Conservation (phyloP, 2,888 invertebrate genomes). For the Drosophila neonasuta region DNA sequence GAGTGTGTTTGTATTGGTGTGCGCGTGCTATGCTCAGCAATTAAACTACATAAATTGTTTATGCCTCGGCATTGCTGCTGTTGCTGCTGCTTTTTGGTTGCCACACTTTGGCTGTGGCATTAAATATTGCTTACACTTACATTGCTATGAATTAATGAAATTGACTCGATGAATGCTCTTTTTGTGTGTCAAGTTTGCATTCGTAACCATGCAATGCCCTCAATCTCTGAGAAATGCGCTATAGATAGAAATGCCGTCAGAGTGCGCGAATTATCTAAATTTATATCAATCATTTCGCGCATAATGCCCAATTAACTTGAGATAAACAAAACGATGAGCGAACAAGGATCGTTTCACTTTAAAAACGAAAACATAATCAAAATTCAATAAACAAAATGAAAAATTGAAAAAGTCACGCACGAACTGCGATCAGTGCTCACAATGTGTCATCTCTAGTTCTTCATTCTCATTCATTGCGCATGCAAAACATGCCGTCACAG, state of each 20-base stretch:
- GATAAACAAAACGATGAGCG: background rate
- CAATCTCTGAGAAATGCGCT: constrained; percentile 46
- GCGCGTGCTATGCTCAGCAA: constrained; percentile 49
- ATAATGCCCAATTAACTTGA: constrained; percentile 4
- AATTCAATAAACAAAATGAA: too few species aligned
- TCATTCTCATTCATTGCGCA: constrained; percentile 40
- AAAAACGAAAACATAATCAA: too few species aligned
- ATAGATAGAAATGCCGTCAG: constrained; percentile 43
- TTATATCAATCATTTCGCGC: constrained; percentile 23
- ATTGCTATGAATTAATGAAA: constrained; percentile 55
- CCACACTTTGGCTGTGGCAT: constrained; percentile 43
- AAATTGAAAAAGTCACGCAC: constrained; percentile 1
- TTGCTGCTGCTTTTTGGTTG: constrained; percentile 29
- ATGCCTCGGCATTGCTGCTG: constrained; percentile 31
- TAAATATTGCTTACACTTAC: constrained; percentile 66
- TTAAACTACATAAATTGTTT: constrained; percentile 51
- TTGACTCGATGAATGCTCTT: constrained; percentile 48
- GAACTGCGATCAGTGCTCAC: background rate
- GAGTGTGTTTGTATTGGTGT: constrained; percentile 1
- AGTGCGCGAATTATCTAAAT: constrained; percentile 18
- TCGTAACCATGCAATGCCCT: constrained; percentile 43
- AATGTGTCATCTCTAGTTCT: constrained; percentile 39
- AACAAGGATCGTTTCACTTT: background rate
- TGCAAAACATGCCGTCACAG: constrained; percentile 62
- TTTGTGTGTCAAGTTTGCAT: constrained; percentile 70